Evolutionary conservation across 2,888 invertebrate genomes (phyloP).

Genomic region (Abrostola triplasia): DNA sequence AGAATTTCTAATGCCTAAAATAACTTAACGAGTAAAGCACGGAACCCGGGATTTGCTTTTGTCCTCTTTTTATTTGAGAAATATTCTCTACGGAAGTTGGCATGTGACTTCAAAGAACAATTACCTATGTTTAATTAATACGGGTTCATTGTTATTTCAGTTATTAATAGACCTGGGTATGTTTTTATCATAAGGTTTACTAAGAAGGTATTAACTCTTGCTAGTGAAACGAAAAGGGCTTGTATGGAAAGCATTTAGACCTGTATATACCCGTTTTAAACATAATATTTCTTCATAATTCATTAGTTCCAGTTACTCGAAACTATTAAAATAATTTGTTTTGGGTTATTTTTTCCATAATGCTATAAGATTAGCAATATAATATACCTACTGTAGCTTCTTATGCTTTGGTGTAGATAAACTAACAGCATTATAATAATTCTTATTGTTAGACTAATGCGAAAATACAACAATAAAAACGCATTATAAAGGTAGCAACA

Average conservation of each 20-base stretch:
- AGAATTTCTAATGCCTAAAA: too few relatives aligned
- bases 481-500: not conserved
- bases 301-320: too few relatives aligned
- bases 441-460: conserved; percentile 5
- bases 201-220: not conserved
- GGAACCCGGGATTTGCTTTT: too few relatives aligned
- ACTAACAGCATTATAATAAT: not conserved
- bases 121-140: conserved; percentile 1
- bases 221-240: too few relatives aligned
- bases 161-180: not conserved
- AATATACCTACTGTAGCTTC: not conserved
- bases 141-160: not conserved
- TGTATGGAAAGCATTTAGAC: too few relatives aligned
- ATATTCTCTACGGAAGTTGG: not conserved
- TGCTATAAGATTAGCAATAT: not conserved
- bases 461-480: conserved; percentile 5
- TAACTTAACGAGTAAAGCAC: too few relatives aligned
- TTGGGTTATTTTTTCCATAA: not conserved
- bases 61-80: not conserved
- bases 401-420: not conserved
- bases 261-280: too few relatives aligned
- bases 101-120: conserved; percentile 1
- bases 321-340: too few relatives aligned
- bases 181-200: not conserved
- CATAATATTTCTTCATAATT: too few relatives aligned